Percentiles rank a stretch among this genome's conserved stretches.
Evolutionary conservation across 2,797 vertebrate species (phyloP).

Genomic region (Notolepis coatsorum): DNA sequence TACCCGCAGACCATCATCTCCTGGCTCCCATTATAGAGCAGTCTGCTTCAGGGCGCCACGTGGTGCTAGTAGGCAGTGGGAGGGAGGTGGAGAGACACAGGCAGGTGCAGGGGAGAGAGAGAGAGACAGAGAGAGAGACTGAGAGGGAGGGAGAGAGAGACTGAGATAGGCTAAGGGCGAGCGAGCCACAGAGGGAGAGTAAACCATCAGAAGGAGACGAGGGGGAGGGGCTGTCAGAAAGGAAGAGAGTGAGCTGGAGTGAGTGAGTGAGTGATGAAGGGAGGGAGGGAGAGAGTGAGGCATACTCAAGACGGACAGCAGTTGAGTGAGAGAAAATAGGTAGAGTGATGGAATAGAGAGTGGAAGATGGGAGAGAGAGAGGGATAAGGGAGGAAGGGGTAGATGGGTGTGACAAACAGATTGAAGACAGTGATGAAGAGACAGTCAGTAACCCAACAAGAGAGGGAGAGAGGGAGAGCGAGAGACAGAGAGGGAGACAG

Average conservation of each 20-base stretch:
- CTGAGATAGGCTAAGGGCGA: neutral
- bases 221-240: neutral
- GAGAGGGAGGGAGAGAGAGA: conserved; percentile 3
- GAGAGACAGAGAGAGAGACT: neutral
- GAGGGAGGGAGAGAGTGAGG: conserved; percentile 19
- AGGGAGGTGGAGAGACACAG: conserved; percentile 21
- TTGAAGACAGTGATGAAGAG: conserved; percentile 31
- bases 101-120: neutral
- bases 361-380: conserved; percentile 48
- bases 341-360: conserved; percentile 18
- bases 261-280: neutral
- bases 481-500: neutral
- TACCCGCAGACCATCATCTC: conserved; percentile 30
- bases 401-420: conserved; percentile 9
- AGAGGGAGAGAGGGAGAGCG: conserved; percentile 12
- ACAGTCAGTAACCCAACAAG: conserved; percentile 35
- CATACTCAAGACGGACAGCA: conserved; percentile 37
- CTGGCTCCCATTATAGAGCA: conserved; percentile 27
- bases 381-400: neutral
- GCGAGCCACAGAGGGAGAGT: neutral
- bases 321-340: conserved; percentile 23
- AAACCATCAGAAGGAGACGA: neutral
- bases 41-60: conserved; percentile 14
- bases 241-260: neutral
- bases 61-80: too few species aligned